Base-by-base conservation (phyloP, 2,888 invertebrate species). In the Tupiocoris notatus region DNA sequence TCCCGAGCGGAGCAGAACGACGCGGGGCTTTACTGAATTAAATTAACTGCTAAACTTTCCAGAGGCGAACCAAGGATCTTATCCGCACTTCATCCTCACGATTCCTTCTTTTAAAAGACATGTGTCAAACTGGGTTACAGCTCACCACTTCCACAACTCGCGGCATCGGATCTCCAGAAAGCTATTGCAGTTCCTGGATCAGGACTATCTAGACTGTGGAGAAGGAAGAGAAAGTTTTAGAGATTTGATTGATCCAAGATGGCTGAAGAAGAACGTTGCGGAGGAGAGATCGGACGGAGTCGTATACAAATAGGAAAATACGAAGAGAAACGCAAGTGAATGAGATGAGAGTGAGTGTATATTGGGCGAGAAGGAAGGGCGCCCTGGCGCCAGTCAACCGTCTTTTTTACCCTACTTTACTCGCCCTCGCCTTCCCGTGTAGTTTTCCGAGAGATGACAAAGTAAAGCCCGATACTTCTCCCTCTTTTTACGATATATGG, bases 171-270 rank as follows among this genome's bases (percentile, higher is more conserved):
- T 39, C 39, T 12, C 39, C 6, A 39, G 39, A 12, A 39, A n/a
- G n/a, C n/a, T n/a, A n/a, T 39, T 39, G 39, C 39, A n/a, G n/a
- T n/a, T n/a, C 20, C 59, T 24, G 24, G 59, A 58, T 65, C 65
- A 2, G 12, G 39, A 39, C 3, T 7, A 3, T 39, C 39, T 39
- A 7, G 6, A 2, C 24, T 24, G 39, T 39, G 17, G 7, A 70
- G 59, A 25, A 70, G 25, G 59, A 25, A 59, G 25, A 7, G 70
- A 70, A 70, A 70, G 70, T 70, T 70, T 39, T 25, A 59, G 70
- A 70, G 70, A 70, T 70, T 70, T 70, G 70, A 70, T 70, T 70
- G 70, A 70, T 70, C 70, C 70, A 70, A 70, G 70, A 70, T 70
- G 70, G 70, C 70, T 39, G 70, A 70, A 58, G 22, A 39, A 67